phyloP scores from a whole-genome alignment of 2,888 invertebrate genomes.

The Drosophila mayaguana region DNA sequence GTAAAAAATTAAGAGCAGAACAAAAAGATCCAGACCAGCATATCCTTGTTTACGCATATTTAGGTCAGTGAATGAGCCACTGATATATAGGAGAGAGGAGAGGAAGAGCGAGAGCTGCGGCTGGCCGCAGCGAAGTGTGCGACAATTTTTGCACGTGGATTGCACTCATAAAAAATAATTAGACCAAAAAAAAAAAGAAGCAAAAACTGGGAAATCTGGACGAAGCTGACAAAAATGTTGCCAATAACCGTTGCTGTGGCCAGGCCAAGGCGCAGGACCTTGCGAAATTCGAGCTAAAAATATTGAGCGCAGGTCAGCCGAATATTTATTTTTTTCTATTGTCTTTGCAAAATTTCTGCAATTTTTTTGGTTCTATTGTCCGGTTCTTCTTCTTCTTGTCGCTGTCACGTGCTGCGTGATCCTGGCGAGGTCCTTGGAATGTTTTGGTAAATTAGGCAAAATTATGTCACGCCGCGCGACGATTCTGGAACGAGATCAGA shows the following conservation, averaged over 20 bases:
- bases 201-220: conserved; percentile 38
- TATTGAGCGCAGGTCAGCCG: conserved; percentile 31
- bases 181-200: conserved; percentile 83
- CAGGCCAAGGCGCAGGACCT: conserved; percentile 41
- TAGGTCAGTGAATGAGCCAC: conserved; percentile 19
- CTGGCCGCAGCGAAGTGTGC: conserved; percentile 73
- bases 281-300: conserved; percentile 68
- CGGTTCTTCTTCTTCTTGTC: conserved; percentile 27
- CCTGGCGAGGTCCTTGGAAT: conserved; percentile 61
- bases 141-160: conserved; percentile 72
- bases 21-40: conserved; percentile 41
- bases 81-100: background rate
- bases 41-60: background rate
- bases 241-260: background rate
- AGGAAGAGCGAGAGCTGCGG: conserved; percentile 47
- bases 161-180: conserved; percentile 83
- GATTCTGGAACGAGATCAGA: conserved; percentile 76
- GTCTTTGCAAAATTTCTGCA: conserved; percentile 18
- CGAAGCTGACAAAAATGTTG: conserved; percentile 5
- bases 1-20: conserved; percentile 54
- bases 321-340: conserved; percentile 11
- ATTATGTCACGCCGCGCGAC: conserved; percentile 74
- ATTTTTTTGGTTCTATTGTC: conserved; percentile 19
- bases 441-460: conserved; percentile 67
- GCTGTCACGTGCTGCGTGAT: conserved; percentile 72